Percentiles rank a stretch among this genome's conserved stretches.
Evolutionary conservation across 2,113 vertebrate genomes (phyloP).

Genomic region (Dissostichus mawsoni): DNA sequence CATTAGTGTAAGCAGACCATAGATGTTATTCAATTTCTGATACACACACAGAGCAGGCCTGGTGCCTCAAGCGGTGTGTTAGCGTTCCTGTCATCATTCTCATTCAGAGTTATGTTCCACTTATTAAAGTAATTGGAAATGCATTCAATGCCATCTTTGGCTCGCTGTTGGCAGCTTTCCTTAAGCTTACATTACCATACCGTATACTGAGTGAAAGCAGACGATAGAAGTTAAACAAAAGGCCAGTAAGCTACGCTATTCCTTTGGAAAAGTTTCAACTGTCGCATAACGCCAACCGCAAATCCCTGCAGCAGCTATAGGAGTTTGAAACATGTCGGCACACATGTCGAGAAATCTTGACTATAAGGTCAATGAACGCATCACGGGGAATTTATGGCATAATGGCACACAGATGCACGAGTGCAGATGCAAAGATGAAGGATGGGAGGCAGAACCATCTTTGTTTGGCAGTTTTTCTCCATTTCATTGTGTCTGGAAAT

Average conservation of each 20-base stretch:
- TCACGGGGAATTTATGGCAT: not conserved
- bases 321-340: not conserved
- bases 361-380: not conserved
- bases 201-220: not conserved
- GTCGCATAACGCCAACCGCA: not conserved
- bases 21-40: constrained; percentile 17
- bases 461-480: not conserved
- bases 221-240: not conserved
- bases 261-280: not conserved
- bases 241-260: not conserved
- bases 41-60: not conserved
- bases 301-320: not conserved
- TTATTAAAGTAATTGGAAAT: not conserved
- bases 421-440: not conserved
- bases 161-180: not conserved
- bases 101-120: not conserved
- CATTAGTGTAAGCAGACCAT: constrained; percentile 26
- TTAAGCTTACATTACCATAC: not conserved
- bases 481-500: not conserved
- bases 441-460: not conserved
- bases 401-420: constrained; percentile 25
- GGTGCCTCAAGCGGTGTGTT: not conserved
- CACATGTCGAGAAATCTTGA: constrained; percentile 2
- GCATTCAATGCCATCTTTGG: not conserved
- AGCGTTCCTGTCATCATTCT: not conserved